phyloP scores from a whole-genome alignment of 2,888 invertebrate species.

The Ectropis crepuscularia region DNA sequence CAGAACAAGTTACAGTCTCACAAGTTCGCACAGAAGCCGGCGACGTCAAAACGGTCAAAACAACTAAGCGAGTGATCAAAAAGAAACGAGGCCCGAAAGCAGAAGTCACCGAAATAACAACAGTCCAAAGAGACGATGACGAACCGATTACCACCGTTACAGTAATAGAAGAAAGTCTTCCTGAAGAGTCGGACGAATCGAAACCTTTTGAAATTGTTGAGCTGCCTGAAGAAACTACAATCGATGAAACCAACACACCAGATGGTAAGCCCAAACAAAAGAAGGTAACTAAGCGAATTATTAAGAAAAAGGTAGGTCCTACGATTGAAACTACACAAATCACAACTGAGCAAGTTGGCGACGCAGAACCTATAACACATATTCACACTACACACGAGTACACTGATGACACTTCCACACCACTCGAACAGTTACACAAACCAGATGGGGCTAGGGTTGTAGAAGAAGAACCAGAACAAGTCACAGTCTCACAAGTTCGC shows the following conservation, averaged over 20 bases:
- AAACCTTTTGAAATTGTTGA: slow-evolving; percentile 32
- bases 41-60: background rate
- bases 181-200: slow-evolving; percentile 20
- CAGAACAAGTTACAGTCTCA: background rate
- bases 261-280: slow-evolving; percentile 47
- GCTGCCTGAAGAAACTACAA: slow-evolving; percentile 21
- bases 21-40: background rate
- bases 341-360: slow-evolving; percentile 31
- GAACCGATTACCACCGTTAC: slow-evolving; percentile 22
- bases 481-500: slow-evolving; percentile 45
- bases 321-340: slow-evolving; percentile 41
- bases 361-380: slow-evolving; percentile 19
- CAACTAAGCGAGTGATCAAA: slow-evolving; percentile 18
- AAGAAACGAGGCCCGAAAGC: slow-evolving; percentile 22
- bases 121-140: slow-evolving; percentile 56
- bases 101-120: slow-evolving; percentile 38
- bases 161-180: slow-evolving; percentile 31
- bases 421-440: slow-evolving; percentile 39
- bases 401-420: slow-evolving; percentile 43
- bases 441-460: slow-evolving; percentile 66
- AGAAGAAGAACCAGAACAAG: slow-evolving; percentile 38
- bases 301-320: slow-evolving; percentile 49
- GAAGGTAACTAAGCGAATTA: slow-evolving; percentile 43
- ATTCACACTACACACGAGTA: slow-evolving; percentile 31
- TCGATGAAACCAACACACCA: slow-evolving; percentile 16